Percentiles rank a stretch among this genome's conserved stretches.
phyloP scores from a whole-genome alignment of 2,113 vertebrate species.

The Ameiurus melas region DNA sequence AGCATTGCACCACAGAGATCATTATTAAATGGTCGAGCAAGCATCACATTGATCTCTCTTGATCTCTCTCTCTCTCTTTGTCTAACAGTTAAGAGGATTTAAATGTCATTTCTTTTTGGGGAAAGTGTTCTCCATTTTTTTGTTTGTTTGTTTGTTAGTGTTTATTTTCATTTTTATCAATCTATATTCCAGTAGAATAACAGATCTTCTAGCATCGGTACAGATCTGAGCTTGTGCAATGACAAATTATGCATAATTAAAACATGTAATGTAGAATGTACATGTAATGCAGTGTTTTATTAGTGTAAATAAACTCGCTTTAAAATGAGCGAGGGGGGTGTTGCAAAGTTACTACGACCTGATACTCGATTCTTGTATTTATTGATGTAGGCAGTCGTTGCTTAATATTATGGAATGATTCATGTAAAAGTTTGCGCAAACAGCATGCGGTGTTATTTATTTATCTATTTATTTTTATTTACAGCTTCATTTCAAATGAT shows the following conservation, averaged over 20 bases:
- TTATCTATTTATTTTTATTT: too few species aligned
- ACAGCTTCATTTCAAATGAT: too few species aligned
- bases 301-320: slow-evolving; percentile 47
- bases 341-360: neutral
- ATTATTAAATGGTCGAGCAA: neutral
- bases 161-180: neutral
- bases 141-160: neutral
- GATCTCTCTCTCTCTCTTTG: neutral
- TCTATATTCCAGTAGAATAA: neutral
- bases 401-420: neutral
- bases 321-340: neutral
- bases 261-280: slow-evolving; percentile 13
- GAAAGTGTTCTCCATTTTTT: neutral
- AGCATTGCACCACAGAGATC: neutral
- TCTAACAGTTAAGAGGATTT: neutral
- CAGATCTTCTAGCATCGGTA: neutral
- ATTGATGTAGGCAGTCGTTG: neutral
- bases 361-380: neutral
- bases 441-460: neutral
- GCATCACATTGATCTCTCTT: neutral
- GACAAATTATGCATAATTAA: slow-evolving; percentile 10
- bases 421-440: neutral
- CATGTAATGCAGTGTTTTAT: slow-evolving; percentile 44
- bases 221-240: slow-evolving; percentile 30
- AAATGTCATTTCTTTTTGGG: neutral